phyloP scores from a whole-genome alignment of 1,140 invertebrate genomes.

The Nephotettix cincticeps region DNA sequence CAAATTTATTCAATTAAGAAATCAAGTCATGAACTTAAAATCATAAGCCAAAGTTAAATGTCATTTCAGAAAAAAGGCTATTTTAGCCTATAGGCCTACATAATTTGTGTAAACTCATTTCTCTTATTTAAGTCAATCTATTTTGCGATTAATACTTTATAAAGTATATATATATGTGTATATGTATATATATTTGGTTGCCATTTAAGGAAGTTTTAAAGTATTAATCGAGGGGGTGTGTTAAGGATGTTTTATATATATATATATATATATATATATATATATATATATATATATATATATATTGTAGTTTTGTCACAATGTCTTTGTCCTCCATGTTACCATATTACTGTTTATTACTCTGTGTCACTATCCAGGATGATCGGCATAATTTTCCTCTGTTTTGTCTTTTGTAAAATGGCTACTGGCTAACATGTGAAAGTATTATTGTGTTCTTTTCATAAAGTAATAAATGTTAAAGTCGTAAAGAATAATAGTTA shows the following conservation, averaged over 20 bases:
- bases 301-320: too few species aligned
- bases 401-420: too few species aligned
- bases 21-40: not conserved
- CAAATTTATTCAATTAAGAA: not conserved
- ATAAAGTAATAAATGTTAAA: too few species aligned
- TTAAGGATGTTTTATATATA: not conserved
- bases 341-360: too few species aligned
- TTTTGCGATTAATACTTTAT: not conserved
- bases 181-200: not conserved
- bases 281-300: too few species aligned
- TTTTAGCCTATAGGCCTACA: not conserved
- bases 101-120: not conserved
- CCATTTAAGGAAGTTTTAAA: not conserved
- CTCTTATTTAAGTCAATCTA: not conserved
- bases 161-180: not conserved
- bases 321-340: too few species aligned
- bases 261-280: too few species aligned
- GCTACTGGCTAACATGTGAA: too few species aligned
- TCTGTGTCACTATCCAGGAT: too few species aligned
- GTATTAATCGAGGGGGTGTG: not conserved
- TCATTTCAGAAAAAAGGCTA: not conserved
- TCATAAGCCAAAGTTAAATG: not conserved
- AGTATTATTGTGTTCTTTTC: too few species aligned
- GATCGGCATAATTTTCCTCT: too few species aligned
- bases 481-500: too few species aligned